phyloP scores from a whole-genome alignment of 2,797 vertebrate genomes.

The Melanotaenia nigrans region DNA sequence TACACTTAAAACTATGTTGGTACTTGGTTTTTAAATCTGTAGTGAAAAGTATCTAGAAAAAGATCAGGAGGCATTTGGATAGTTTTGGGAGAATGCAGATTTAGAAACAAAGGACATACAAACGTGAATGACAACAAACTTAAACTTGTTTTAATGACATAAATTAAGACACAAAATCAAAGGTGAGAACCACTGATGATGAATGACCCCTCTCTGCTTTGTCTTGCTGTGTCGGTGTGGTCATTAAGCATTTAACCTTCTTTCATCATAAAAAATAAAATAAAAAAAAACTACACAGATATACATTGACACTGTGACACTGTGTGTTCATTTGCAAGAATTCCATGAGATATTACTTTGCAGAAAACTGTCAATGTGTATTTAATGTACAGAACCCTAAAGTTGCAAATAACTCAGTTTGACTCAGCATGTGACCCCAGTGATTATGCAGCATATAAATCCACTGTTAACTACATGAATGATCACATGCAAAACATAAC shows the following conservation, averaged over 20 bases:
- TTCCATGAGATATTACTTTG: conserved; percentile 3
- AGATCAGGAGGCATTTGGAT: conserved; percentile 13
- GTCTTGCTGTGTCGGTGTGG: neutral
- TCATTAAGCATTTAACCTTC: neutral
- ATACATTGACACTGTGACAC: neutral
- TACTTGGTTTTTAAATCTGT: conserved; percentile 2
- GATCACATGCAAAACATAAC: conserved; percentile 8
- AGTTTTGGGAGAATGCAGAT: neutral
- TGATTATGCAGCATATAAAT: conserved; percentile 5
- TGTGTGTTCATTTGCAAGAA: neutral
- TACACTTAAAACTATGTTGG: conserved; percentile 34
- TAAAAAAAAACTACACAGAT: neutral
- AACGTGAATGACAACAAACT: neutral
- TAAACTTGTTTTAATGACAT: neutral
- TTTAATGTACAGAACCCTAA: conserved; percentile 9
- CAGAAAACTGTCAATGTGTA: conserved; percentile 9
- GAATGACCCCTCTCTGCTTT: neutral
- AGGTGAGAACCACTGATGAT: neutral
- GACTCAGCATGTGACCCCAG: conserved; percentile 29
- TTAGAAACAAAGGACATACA: conserved; percentile 11
- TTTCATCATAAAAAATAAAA: neutral
- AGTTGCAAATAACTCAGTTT: conserved; percentile 10
- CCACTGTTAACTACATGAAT: conserved; percentile 5
- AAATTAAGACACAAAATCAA: neutral
- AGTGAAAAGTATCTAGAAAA: neutral